These are phyloP conservation scores for Trochalopteron elliotii DNA, from an alignment of 2,113 vertebrate species.

Conservation along the genomic window DNA sequence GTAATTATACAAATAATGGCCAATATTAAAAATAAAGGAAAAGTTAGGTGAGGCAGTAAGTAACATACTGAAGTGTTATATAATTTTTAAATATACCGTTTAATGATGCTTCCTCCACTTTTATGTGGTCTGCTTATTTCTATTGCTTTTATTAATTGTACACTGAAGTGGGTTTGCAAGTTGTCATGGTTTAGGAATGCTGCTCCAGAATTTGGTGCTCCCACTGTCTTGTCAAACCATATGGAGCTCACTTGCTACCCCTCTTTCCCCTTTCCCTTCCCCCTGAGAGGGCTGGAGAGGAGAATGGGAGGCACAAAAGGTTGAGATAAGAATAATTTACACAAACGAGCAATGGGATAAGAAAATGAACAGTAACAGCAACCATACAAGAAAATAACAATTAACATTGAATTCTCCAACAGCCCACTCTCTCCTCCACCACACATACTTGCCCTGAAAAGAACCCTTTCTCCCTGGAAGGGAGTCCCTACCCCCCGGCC, in stretches of 20 bases:
- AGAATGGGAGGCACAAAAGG: not conserved
- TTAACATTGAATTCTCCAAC: not conserved
- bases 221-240: not conserved
- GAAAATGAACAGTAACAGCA: not conserved
- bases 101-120: not conserved
- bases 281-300: not conserved
- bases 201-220: not conserved
- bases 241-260: accelerated
- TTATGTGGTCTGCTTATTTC: not conserved
- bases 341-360: not conserved
- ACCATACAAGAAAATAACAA: not conserved
- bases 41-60: not conserved
- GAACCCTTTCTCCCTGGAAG: not conserved
- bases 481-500: too few species aligned
- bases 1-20: not conserved
- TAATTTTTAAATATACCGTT: not conserved
- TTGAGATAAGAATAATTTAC: not conserved
- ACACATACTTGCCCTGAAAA: accelerated
- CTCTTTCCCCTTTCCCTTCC: not conserved
- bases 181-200: not conserved
- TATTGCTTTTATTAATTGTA: not conserved
- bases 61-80: not conserved
- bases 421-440: too few species aligned
- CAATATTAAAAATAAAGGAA: not conserved
- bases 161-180: not conserved